These are phyloP conservation scores for Drosophila busckii DNA, from an alignment of 1,140 invertebrate genomes.

Conservation along the genomic window DNA sequence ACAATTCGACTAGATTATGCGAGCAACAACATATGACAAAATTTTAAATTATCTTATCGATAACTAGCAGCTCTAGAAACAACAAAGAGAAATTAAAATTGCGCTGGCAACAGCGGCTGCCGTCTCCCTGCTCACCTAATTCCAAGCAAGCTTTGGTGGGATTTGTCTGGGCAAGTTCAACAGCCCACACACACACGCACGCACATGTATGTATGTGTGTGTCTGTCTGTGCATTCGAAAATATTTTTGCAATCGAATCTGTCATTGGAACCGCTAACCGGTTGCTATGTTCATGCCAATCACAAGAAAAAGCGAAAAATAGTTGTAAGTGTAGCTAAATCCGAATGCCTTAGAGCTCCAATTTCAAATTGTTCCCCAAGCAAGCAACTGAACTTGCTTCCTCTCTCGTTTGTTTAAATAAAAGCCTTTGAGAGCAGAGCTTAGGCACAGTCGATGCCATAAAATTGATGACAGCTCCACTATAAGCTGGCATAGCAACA, in stretches of 20 bases:
- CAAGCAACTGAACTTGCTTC: not conserved
- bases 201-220: not conserved
- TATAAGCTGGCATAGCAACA: conserved; percentile 1
- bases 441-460: conserved; percentile 17
- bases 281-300: conserved; percentile 15
- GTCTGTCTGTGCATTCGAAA: conserved; percentile 20
- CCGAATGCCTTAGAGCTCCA: conserved; percentile 36
- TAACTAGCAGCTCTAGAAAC: no score
- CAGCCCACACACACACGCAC: conserved; percentile 5
- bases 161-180: conserved; percentile 26
- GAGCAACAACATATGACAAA: no score
- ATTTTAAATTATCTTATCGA: no score
- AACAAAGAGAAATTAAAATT: no score
- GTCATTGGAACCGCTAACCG: conserved; percentile 15
- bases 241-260: conserved; percentile 27
- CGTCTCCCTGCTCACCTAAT: no score
- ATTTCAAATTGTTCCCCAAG: conserved; percentile 28
- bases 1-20: no score
- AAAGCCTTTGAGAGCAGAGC: conserved; percentile 9
- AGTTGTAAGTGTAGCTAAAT: conserved; percentile 13
- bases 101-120: no score
- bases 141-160: conserved; percentile 3
- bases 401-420: not conserved
- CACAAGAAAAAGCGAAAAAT: conserved; percentile 1
- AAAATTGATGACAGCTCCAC: conserved; percentile 15